Evolutionary conservation across 2,888 invertebrate species (phyloP).

Genomic region (Pristionchus mayeri): DNA sequence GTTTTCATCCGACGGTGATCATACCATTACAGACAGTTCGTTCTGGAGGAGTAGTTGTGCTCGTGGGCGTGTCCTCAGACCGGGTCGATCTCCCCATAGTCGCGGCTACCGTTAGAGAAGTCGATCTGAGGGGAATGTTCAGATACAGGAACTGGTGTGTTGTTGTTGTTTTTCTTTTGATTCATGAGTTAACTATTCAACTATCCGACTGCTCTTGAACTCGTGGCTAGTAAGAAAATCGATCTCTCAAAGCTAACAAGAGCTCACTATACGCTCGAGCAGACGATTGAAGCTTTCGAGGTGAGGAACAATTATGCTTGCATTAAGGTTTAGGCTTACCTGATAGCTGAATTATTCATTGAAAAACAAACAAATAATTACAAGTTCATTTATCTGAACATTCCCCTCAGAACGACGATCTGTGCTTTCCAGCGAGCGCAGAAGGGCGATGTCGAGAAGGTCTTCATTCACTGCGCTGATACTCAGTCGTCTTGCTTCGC

Average conservation of each 20-base stretch:
- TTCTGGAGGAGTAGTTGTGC: constrained; percentile 88
- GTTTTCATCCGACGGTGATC: too few relatives aligned
- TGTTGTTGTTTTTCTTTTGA: too few relatives aligned
- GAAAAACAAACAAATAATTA: not conserved
- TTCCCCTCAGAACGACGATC: too few relatives aligned
- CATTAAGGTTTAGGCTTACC: too few relatives aligned
- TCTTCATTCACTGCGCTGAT: constrained; percentile 60
- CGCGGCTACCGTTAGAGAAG: constrained; percentile 87
- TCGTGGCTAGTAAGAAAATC: constrained; percentile 6
- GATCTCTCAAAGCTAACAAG: constrained; percentile 60
- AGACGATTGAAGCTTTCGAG: constrained; percentile 76
- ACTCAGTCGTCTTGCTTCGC: too few relatives aligned
- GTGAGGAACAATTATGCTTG: not conserved
- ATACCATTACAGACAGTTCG: constrained; percentile 90
- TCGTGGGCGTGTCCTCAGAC: constrained; percentile 89
- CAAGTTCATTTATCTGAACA: too few relatives aligned
- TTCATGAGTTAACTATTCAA: too few relatives aligned
- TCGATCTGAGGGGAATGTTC: constrained; percentile 92
- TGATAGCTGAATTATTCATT: too few relatives aligned
- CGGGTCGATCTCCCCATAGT: constrained; percentile 88
- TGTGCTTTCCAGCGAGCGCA: constrained; percentile 56
- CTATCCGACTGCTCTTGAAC: constrained; percentile 47
- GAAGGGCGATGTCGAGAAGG: constrained; percentile 67
- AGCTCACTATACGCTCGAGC: constrained; percentile 67
- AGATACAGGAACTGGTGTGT: constrained; percentile 92